These are phyloP conservation scores for Caradrina clavipalpis DNA, from an alignment of 2,888 invertebrate genomes.

Conservation along the genomic window DNA sequence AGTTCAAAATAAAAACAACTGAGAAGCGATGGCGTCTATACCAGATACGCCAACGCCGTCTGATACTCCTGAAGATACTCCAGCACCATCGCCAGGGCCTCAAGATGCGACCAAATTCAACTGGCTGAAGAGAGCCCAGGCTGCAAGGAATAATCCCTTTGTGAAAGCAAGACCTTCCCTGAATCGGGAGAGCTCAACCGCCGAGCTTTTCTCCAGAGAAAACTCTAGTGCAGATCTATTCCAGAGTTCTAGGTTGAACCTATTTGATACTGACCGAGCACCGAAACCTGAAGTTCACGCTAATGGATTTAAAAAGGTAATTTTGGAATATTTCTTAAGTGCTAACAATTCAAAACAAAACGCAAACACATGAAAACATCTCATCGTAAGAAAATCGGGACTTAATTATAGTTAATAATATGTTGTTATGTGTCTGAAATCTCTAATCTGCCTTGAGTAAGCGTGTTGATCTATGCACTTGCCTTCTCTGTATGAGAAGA, in stretches of 20 bases:
- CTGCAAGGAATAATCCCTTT: slow-evolving; percentile 82
- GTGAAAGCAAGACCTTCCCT: slow-evolving; percentile 83
- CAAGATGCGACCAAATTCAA: slow-evolving; percentile 81
- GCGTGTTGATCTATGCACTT: too few species aligned
- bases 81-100: slow-evolving; percentile 76
- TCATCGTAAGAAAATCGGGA: too few species aligned
- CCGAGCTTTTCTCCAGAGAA: slow-evolving; percentile 84
- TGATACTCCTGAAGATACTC: slow-evolving; percentile 75
- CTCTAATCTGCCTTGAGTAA: too few species aligned
- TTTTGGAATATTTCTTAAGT: background rate
- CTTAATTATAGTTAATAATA: too few species aligned
- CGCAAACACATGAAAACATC: too few species aligned
- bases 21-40: slow-evolving; percentile 47
- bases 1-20: slow-evolving; percentile 3
- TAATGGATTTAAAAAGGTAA: slow-evolving; percentile 79
- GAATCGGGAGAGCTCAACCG: slow-evolving; percentile 83
- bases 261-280: slow-evolving; percentile 86
- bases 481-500: too few species aligned
- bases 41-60: slow-evolving; percentile 71
- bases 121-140: slow-evolving; percentile 80
- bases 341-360: background rate
- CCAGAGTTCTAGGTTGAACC: slow-evolving; percentile 84
- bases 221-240: slow-evolving; percentile 86
- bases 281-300: slow-evolving; percentile 81
- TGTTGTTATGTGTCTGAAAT: too few species aligned